Conservation (phyloP, 2,888 invertebrate species). For the Mythimna lalbum region DNA sequence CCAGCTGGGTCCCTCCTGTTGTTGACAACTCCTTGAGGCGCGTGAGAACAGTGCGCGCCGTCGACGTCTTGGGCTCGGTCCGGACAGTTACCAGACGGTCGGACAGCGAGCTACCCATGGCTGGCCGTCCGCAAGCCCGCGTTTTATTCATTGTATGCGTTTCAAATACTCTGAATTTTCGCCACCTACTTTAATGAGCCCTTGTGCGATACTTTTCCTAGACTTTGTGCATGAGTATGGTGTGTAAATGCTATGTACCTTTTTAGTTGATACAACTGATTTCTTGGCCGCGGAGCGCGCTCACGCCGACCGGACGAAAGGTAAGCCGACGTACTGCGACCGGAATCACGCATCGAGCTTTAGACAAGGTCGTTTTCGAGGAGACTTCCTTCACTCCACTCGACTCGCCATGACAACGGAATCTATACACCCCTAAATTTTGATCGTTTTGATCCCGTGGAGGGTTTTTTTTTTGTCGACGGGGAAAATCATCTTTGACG, state of each 20-base stretch:
- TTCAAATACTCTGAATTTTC: neutral
- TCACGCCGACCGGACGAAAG: slow-evolving; percentile 85
- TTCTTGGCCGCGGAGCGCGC: slow-evolving; percentile 86
- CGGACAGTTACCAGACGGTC: no score
- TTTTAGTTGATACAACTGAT: slow-evolving; percentile 83
- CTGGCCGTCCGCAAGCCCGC: no score
- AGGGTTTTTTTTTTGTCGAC: no score
- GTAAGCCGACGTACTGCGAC: slow-evolving; percentile 62
- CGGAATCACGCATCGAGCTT: neutral
- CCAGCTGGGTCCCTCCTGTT: no score
- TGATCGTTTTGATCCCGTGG: no score
- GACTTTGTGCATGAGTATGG: slow-evolving; percentile 53
- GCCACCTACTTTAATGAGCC: neutral
- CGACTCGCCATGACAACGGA: neutral
- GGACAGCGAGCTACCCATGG: no score
- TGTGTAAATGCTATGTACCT: slow-evolving; percentile 54
- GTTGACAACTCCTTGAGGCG: no score
- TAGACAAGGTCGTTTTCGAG: neutral
- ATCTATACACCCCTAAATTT: no score
- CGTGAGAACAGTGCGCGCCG: no score
- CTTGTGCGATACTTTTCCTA: neutral
- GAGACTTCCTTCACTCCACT: neutral
- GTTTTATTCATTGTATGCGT: neutral
- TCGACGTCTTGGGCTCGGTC: no score
- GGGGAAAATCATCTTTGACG: no score